phyloP scores from a whole-genome alignment of 1,140 invertebrate genomes.

The Maconellicoccus hirsutus region DNA sequence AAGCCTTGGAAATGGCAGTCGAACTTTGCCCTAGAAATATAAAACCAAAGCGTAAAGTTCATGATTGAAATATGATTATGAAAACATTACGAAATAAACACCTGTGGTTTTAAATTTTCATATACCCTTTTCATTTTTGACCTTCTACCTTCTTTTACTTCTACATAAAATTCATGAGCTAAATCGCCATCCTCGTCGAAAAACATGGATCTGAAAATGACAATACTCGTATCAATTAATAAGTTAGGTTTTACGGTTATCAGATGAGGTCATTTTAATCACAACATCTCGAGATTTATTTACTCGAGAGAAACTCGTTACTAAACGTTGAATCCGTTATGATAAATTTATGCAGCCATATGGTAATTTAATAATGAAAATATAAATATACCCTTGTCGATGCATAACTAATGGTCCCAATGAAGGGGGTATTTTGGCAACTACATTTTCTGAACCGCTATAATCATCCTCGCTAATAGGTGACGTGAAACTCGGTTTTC shows the following conservation, averaged over 20 bases:
- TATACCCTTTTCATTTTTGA: slow-evolving; percentile 33
- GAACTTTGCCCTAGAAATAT: neutral
- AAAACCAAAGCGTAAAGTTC: too few species aligned
- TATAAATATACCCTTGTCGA: neutral
- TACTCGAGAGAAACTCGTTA: too few species aligned
- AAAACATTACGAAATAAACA: slow-evolving; percentile 3
- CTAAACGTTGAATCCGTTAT: too few species aligned
- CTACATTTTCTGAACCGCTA: neutral
- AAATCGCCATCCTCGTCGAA: slow-evolving; percentile 43
- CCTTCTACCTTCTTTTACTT: slow-evolving; percentile 35
- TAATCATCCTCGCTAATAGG: neutral
- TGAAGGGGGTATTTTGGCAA: neutral
- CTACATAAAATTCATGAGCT: slow-evolving; percentile 42
- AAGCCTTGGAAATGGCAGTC: neutral
- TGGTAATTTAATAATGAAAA: neutral
- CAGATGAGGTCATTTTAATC: too few species aligned
- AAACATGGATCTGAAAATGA: slow-evolving; percentile 38
- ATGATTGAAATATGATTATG: too few species aligned
- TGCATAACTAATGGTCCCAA: neutral
- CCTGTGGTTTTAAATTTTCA: slow-evolving; percentile 37
- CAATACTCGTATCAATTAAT: too few species aligned
- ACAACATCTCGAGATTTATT: too few species aligned
- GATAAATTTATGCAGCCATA: too few species aligned
- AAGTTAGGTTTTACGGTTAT: too few species aligned
- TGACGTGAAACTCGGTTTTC: neutral